Evolutionary conservation across 2,888 invertebrate genomes (phyloP).

Genomic region (Drosophila neotestacea): DNA sequence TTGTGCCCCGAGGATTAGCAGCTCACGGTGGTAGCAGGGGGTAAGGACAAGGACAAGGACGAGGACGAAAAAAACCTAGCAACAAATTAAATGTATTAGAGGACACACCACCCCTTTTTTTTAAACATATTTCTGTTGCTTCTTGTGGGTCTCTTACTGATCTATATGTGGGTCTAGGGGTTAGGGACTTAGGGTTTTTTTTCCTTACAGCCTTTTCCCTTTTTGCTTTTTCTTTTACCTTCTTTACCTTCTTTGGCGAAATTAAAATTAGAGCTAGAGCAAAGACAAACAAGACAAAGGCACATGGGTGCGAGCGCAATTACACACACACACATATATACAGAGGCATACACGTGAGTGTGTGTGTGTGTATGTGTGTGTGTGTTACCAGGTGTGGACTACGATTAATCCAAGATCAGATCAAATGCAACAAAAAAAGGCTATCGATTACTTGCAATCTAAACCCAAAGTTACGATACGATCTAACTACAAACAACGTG

Average conservation of each 20-base stretch:
- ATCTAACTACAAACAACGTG: conserved; percentile 20
- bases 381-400: conserved; percentile 60
- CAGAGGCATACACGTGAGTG: conserved; percentile 7
- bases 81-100: conserved; percentile 79
- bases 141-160: conserved; percentile 40
- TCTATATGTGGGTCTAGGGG: conserved; percentile 46
- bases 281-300: conserved; percentile 56
- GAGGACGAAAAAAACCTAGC: conserved; percentile 49
- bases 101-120: conserved; percentile 66
- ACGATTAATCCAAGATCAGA: conserved; percentile 10
- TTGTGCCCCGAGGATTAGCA: conserved; percentile 71
- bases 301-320: conserved; percentile 70
- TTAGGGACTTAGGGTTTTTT: conserved; percentile 48
- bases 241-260: conserved; percentile 56
- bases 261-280: conserved; percentile 82
- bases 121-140: conserved; percentile 8
- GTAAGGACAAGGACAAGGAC: conserved; percentile 9
- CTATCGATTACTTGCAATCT: conserved; percentile 50
- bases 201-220: conserved; percentile 5
- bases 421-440: conserved; percentile 24
- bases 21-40: conserved; percentile 46
- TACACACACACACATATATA: conserved; percentile 27
- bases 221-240: conserved; percentile 16
- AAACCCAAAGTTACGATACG: conserved; percentile 4
- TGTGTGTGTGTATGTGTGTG: conserved; percentile 1